phyloP scores from a whole-genome alignment of 2,888 invertebrate species.

The Rhynchonema sp. region DNA sequence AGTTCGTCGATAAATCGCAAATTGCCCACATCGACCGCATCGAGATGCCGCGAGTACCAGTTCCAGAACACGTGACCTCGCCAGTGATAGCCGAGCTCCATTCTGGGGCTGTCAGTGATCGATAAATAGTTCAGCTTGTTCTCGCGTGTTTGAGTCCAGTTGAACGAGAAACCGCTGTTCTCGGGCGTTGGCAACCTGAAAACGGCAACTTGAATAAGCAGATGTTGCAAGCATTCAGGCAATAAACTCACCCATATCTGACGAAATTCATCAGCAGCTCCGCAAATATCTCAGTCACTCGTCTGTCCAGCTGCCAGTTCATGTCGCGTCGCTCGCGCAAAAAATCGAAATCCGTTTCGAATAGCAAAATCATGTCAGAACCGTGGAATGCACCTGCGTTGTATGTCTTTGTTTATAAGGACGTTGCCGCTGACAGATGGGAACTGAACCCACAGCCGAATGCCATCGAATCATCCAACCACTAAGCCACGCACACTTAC shows the following conservation, averaged over 20 bases:
- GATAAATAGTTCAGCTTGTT: conserved; percentile 21
- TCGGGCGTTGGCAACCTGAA: conserved; percentile 26
- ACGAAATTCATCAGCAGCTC: conserved; percentile 25
- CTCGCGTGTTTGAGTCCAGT: conserved; percentile 21
- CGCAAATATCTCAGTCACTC: conserved; percentile 26
- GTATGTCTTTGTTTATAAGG: background rate
- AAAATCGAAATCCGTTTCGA: conserved; percentile 23
- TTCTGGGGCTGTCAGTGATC: conserved; percentile 22
- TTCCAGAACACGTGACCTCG: conserved; percentile 28
- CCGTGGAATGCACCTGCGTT: conserved; percentile 22
- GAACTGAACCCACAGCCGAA: background rate
- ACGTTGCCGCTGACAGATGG: background rate
- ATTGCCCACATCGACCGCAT: conserved; percentile 26
- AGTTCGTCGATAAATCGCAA: conserved; percentile 18
- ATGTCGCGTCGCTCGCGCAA: conserved; percentile 18
- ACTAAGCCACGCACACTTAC: background rate
- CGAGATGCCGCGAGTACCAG: conserved; percentile 21
- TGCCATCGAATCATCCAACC: background rate
- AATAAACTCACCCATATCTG: conserved; percentile 15
- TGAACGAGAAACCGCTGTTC: conserved; percentile 19
- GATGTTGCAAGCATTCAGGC: no score
- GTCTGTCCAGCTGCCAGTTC: conserved; percentile 26
- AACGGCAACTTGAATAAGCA: no score
- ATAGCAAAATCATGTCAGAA: conserved; percentile 25
- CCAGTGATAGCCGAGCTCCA: conserved; percentile 22